These are phyloP conservation scores for Phaethornis superciliosus DNA, from an alignment of 2,113 vertebrate species.

Conservation along the genomic window DNA sequence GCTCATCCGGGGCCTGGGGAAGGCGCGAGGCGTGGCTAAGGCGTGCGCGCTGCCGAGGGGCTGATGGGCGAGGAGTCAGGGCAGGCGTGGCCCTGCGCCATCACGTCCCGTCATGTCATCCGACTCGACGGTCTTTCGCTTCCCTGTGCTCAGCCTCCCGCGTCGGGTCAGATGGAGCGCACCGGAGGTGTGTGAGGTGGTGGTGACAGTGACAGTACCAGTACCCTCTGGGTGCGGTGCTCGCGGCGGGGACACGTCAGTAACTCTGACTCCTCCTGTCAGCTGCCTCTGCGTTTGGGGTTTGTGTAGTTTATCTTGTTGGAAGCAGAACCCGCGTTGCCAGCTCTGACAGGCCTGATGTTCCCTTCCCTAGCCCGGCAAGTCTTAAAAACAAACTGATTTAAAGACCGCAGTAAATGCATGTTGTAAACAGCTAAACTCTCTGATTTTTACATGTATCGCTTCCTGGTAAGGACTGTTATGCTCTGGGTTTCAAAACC, in stretches of 20 bases:
- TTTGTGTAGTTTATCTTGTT: fast-evolving
- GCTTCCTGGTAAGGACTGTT: background rate
- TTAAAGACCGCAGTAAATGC: background rate
- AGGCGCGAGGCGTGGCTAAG: background rate
- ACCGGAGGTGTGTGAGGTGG: too few species aligned
- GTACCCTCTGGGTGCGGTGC: too few species aligned
- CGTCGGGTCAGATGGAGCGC: too few species aligned
- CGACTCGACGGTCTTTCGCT: too few species aligned
- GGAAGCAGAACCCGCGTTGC: too few species aligned
- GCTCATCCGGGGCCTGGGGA: fast-evolving
- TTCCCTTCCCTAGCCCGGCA: background rate
- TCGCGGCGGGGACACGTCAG: too few species aligned
- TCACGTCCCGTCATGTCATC: too few species aligned
- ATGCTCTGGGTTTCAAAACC: background rate
- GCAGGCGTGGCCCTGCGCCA: too few species aligned
- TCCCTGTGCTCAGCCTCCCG: too few species aligned
- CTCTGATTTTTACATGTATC: background rate
- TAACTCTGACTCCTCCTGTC: background rate
- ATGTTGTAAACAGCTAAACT: background rate
- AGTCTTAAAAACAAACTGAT: background rate
- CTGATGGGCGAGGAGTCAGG: too few species aligned
- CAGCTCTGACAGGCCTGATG: fast-evolving
- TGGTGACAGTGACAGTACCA: too few species aligned
- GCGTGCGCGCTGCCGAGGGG: background rate
- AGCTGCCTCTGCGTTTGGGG: fast-evolving